These are phyloP conservation scores for Caenorhabditis elegans DNA, from an alignment of 1,140 invertebrate species.

Conservation along the genomic window DNA sequence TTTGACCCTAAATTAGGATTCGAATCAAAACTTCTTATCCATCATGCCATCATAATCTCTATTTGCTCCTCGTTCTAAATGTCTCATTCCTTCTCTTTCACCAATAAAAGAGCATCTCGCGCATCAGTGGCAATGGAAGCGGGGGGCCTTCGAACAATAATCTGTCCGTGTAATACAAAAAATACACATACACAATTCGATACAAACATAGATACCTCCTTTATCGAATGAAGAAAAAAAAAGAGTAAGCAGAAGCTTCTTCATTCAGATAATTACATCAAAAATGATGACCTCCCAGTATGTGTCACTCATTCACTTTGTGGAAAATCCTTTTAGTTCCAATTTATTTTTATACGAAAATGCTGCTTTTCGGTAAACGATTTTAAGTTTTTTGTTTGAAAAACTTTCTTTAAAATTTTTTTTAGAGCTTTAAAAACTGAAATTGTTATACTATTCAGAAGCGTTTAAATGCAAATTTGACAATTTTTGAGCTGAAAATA, in stretches of 20 bases:
- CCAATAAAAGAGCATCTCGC: conserved; percentile 7
- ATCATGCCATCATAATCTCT: conserved; percentile 11
- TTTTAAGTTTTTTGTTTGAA: too few species aligned
- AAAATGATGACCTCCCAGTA: conserved; percentile 14
- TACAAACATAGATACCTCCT: neutral
- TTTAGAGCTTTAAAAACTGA: too few species aligned
- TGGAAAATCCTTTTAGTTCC: conserved; percentile 21
- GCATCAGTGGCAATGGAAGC: conserved; percentile 10
- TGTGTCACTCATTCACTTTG: neutral
- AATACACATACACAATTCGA: conserved; percentile 18
- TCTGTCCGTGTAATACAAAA: conserved; percentile 31
- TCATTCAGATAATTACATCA: neutral
- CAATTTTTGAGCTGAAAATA: too few species aligned
- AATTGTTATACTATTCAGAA: too few species aligned
- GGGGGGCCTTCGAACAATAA: neutral
- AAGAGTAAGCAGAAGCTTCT: neutral
- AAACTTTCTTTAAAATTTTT: too few species aligned
- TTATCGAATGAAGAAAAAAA: neutral
- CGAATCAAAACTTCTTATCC: too few species aligned
- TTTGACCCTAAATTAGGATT: too few species aligned
- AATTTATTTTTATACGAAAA: conserved; percentile 23
- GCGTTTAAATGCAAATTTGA: too few species aligned
- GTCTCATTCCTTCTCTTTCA: neutral
- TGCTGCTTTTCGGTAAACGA: too few species aligned
- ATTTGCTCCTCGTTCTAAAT: neutral